These are phyloP conservation scores for Harlomillsia oculata DNA, from an alignment of 1,140 invertebrate species.

Conservation along the genomic window DNA sequence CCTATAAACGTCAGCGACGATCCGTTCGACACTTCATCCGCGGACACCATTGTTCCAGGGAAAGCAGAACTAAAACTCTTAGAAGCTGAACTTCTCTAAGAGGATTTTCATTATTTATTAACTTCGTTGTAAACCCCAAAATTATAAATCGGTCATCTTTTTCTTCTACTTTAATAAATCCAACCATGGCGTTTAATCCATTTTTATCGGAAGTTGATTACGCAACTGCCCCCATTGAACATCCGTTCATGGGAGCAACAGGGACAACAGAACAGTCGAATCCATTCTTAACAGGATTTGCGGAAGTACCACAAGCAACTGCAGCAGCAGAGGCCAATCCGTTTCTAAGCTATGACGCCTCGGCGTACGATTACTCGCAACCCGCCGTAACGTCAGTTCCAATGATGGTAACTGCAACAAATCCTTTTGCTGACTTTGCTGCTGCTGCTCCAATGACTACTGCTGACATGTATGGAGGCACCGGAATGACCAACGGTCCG, in stretches of 20 bases:
- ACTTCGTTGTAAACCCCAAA: no score
- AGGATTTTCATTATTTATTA: no score
- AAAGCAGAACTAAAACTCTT: conserved; percentile 47
- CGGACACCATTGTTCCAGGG: conserved; percentile 61
- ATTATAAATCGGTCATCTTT: no score
- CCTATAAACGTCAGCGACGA: conserved; percentile 41
- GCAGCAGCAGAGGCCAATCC: conserved; percentile 18
- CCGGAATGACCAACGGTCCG: conserved; percentile 19
- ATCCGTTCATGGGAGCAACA: no score
- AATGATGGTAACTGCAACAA: conserved; percentile 32
- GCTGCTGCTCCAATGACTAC: not conserved
- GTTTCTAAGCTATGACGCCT: conserved; percentile 10
- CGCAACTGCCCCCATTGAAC: not conserved
- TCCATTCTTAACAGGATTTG: conserved; percentile 27
- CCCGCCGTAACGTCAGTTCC: not conserved
- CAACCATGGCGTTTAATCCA: conserved; percentile 48
- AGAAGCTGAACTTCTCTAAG: conserved; percentile 35
- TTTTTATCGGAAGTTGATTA: conserved; percentile 51
- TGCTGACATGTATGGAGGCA: no score
- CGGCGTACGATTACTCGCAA: not conserved
- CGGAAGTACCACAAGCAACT: conserved; percentile 36
- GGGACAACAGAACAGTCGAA: conserved; percentile 16
- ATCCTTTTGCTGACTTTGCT: conserved; percentile 36
- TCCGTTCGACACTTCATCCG: conserved; percentile 78
- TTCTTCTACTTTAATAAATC: not conserved